phyloP scores from a whole-genome alignment of 2,888 invertebrate species.

The Drepana falcataria region DNA sequence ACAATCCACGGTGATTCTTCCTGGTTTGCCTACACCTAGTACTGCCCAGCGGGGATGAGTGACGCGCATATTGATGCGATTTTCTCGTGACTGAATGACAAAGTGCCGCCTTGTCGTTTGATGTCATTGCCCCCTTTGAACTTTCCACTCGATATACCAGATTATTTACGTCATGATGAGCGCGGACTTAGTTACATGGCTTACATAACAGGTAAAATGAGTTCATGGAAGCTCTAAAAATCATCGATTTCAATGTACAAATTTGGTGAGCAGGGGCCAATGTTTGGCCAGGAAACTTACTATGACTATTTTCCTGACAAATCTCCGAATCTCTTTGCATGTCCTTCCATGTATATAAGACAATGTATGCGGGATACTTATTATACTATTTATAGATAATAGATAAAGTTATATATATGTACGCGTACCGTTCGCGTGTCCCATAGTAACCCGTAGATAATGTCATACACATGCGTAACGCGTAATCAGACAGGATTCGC shows the following conservation, averaged over 20 bases:
- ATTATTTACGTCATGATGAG: slow-evolving; percentile 60
- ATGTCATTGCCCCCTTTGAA: slow-evolving; percentile 64
- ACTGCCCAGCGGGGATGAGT: slow-evolving; percentile 39
- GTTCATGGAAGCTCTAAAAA: slow-evolving; percentile 26
- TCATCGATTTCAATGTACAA: not conserved
- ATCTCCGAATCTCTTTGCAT: not conserved
- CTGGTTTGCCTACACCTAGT: slow-evolving; percentile 39
- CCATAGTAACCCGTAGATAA: slow-evolving; percentile 57
- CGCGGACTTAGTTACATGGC: slow-evolving; percentile 24
- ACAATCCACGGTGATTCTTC: slow-evolving; percentile 35
- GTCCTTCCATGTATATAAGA: not conserved
- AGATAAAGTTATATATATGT: slow-evolving; percentile 20
- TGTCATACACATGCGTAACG: slow-evolving; percentile 71
- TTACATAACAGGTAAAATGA: slow-evolving; percentile 48
- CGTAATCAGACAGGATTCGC: slow-evolving; percentile 75
- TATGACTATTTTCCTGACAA: not conserved
- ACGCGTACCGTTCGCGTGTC: slow-evolving; percentile 45
- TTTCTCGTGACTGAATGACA: slow-evolving; percentile 57
- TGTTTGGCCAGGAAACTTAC: not conserved
- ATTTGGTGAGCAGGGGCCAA: too few species aligned
- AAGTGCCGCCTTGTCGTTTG: slow-evolving; percentile 37
- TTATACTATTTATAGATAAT: not conserved
- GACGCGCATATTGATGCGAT: slow-evolving; percentile 50
- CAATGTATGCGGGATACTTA: not conserved
- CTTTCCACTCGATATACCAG: slow-evolving; percentile 72